Base-by-base conservation (phyloP, 2,888 invertebrate genomes). In the Morpho helenor region DNA sequence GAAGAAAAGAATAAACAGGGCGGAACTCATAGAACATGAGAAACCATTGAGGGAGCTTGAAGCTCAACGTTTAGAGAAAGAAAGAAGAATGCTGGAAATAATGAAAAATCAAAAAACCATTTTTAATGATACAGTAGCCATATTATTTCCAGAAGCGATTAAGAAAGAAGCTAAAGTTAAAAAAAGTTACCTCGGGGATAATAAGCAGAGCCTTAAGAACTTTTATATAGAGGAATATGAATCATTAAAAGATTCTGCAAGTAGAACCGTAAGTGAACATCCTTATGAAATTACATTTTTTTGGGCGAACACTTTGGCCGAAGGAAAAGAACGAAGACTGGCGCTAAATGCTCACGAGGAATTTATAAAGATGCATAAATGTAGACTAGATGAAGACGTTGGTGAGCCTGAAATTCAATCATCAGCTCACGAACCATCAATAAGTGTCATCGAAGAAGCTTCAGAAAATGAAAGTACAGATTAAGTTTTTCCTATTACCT, bases 121-220 rank as follows among this genome's bases (percentile, higher is more conserved):
- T 65, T 95, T 95, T 68, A 92, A 93, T 65, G 93, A 94, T 45
- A 93, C 93, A 0, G 91, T 94, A 0, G 91, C 91, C 7, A 91
- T 91, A 61, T 75, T 93, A 9, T 93, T 94, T 67, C 94, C 94
- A 0, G 93, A 93, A 71, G 92, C 92, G 41, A 83, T 92, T 43
- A 89, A 90, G 66, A 89, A 89, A 64, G 80, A 84, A 65, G 81
- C 81, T 16, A 80, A 82, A 64, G 72, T 79, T 4, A 83, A 87
- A 51, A 84, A 84, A 40, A 85, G 91, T 57, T 75, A 91, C 9
- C 77, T 92, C 0, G 72, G 87, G 2, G 86, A 88, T 8, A 76
- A 90, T 40, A 87, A 87, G 52, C 80, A 79, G 23, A 70, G 74
- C 44, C 65, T 82, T 3, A 89, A 87, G 65, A 75, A 70, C 3